phyloP scores from a whole-genome alignment of 2,888 invertebrate genomes.

The Julus scanicus region DNA sequence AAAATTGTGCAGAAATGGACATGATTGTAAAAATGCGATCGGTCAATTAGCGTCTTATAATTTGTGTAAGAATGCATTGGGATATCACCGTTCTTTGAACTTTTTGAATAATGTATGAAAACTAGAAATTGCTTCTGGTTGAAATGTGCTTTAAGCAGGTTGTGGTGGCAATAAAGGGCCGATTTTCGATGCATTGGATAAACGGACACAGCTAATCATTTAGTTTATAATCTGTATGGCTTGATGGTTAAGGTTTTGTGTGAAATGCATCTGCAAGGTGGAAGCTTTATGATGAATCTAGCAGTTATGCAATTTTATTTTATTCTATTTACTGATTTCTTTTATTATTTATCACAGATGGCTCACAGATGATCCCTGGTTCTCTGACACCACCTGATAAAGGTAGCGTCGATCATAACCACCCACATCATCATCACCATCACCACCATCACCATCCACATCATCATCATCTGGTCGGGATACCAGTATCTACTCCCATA shows the following conservation, averaged over 20 bases:
- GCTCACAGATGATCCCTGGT: slow-evolving; percentile 65
- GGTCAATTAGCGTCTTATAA: too few species aligned
- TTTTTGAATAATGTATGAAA: too few species aligned
- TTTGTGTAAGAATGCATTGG: too few species aligned
- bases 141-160: too few species aligned
- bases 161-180: too few species aligned
- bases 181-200: too few species aligned
- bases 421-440: slow-evolving; percentile 61
- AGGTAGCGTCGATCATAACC: slow-evolving; percentile 58
- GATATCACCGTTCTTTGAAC: too few species aligned
- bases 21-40: too few species aligned
- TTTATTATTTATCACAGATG: slow-evolving; percentile 50
- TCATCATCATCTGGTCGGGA: slow-evolving; percentile 62
- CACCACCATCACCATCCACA: slow-evolving; percentile 60
- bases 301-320: background rate
- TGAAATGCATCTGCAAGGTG: background rate
- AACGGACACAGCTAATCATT: too few species aligned
- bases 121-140: too few species aligned
- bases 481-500: slow-evolving; percentile 60
- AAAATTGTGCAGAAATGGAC: too few species aligned
- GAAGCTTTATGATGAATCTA: background rate
- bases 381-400: slow-evolving; percentile 69
- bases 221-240: background rate
- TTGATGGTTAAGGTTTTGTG: background rate
- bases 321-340: background rate